phyloP scores from a whole-genome alignment of 1,140 invertebrate genomes.

The Drosophila erecta region DNA sequence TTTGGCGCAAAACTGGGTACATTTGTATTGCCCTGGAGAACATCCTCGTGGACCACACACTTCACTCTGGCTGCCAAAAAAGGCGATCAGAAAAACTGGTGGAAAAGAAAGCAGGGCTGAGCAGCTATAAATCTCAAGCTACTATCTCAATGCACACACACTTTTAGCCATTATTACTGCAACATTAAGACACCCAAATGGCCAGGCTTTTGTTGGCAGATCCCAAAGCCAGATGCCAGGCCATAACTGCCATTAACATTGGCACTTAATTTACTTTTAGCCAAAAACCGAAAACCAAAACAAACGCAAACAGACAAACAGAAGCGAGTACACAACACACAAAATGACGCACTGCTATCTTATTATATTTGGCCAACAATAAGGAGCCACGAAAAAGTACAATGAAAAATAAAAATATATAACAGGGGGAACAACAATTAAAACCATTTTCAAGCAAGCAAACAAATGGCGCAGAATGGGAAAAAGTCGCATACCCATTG shows the following conservation, averaged over 20 bases:
- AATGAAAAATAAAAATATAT: slow-evolving; percentile 47
- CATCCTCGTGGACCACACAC: slow-evolving; percentile 28
- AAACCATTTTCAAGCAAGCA: slow-evolving; percentile 77
- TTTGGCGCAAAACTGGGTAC: slow-evolving; percentile 7
- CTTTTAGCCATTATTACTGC: slow-evolving; percentile 80
- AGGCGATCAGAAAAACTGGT: slow-evolving; percentile 3
- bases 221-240: slow-evolving; percentile 73
- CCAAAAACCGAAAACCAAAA: slow-evolving; percentile 75
- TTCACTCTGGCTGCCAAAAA: slow-evolving; percentile 31
- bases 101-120: slow-evolving; percentile 37
- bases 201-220: slow-evolving; percentile 65
- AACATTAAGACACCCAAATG: slow-evolving; percentile 79
- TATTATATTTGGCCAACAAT: slow-evolving; percentile 81
- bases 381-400: slow-evolving; percentile 44
- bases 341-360: slow-evolving; percentile 71
- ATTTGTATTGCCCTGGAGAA: slow-evolving; percentile 21
- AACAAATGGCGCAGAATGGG: slow-evolving; percentile 47
- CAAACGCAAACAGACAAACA: slow-evolving; percentile 60
- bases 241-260: slow-evolving; percentile 82
- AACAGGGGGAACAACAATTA: slow-evolving; percentile 69
- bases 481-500: slow-evolving; percentile 51
- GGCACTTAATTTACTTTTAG: slow-evolving; percentile 80
- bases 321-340: slow-evolving; percentile 33
- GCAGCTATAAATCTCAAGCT: slow-evolving; percentile 72
- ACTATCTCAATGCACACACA: slow-evolving; percentile 69